Evolutionary conservation across 2,113 vertebrate genomes (phyloP), one percentile per base, ranked within the genome.

Genomic region (Drymodes brunneopygia): DNA sequence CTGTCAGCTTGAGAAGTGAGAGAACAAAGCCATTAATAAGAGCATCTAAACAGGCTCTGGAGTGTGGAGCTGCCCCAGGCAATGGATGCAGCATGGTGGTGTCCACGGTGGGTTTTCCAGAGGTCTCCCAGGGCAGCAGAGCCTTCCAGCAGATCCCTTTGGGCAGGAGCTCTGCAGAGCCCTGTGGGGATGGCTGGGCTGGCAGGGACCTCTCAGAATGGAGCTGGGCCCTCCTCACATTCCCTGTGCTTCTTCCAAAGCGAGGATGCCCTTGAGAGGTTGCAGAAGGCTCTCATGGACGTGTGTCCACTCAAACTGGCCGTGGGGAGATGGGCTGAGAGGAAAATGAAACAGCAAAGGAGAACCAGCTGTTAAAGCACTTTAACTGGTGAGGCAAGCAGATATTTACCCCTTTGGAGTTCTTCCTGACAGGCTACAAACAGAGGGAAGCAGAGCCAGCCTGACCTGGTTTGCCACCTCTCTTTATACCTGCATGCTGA

Each of bases 1-100:
- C 81, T 93, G 88, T 94, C 82, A 92, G 56, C n/a, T 56, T 40
- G 64, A 84, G 86, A 86, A 93, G 51, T 15, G 75, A 71, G 60
- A 88, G 86, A 77, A 92, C 92, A 94, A 93, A 96, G 64, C 47
- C 56, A 10, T 93, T 72, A 93, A 80, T 88, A 86, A 96, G 40
- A 56, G 80, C 79, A 67, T 78, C 91, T 67, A 15, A 92, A 48
- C 16, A 70, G 51, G 22, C 35, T 58, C 38, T 53, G 62, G 51
- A 74, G 38, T 0, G 0, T 69, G 73, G 53, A 44, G 54, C 38
- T 67, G 73, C 70, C 35, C 36, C 36, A 10, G 5, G 42, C 48
- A 53, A 31, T 12, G 33, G 58, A 27, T 84, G 77, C 51, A 91
- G 73, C 14, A 17, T 18, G 50, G n/a, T 10, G 53, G 24, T 9